A percentile compares a stretch with the other conserved stretches of the same genome.
Evolutionary conservation across 1,140 invertebrate genomes (phyloP).

Genomic region (Procambarus clarkii): DNA sequence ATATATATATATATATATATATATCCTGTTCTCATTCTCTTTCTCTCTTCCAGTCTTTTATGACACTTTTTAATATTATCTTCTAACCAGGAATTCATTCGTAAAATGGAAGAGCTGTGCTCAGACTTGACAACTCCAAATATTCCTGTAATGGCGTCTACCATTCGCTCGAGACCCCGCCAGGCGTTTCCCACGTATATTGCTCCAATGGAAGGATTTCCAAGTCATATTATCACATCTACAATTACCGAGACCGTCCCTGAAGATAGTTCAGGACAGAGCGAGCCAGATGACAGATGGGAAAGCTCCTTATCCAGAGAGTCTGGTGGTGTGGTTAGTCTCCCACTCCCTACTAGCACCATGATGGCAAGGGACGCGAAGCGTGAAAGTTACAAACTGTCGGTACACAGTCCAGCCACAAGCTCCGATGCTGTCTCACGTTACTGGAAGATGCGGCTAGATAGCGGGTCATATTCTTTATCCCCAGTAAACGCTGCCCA

Average conservation of each 20-base stretch:
- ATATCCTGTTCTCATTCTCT: not conserved
- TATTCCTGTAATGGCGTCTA: not conserved
- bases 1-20: no score
- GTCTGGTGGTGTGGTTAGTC: not conserved
- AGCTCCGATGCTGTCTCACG: no score
- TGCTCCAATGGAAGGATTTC: not conserved
- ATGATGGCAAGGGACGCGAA: not conserved
- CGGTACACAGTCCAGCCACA: not conserved
- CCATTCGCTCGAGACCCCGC: not conserved
- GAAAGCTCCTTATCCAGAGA: not conserved
- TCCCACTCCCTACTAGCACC: not conserved
- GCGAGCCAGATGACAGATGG: not conserved
- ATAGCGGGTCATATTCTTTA: not conserved
- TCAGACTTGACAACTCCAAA: conserved; percentile 39
- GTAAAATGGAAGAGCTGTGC: conserved; percentile 44
- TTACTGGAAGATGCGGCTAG: not conserved
- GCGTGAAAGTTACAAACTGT: not conserved
- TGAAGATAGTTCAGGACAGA: not conserved
- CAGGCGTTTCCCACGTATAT: not conserved
- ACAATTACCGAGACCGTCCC: not conserved
- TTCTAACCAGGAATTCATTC: conserved; percentile 1
- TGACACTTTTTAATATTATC: not conserved
- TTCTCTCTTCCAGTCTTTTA: conserved; percentile 5
- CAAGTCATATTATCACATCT: no score
- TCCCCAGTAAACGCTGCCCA: not conserved